Conservation (phyloP, 2,888 invertebrate genomes). For the Tholera decimalis region DNA sequence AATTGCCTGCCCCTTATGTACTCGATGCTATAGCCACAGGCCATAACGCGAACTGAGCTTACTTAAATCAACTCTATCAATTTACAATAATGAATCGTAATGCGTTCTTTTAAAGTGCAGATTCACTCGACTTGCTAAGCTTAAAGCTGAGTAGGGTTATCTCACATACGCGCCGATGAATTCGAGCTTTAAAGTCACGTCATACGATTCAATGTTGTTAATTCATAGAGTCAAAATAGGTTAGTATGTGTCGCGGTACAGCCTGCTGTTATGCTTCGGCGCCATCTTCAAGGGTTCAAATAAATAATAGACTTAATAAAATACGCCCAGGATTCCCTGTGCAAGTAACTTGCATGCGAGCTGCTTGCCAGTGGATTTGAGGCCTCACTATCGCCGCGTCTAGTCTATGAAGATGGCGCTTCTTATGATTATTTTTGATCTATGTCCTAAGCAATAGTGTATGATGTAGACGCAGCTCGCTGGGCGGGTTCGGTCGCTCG, state of each 20-base stretch:
- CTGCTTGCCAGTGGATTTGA: too few relatives aligned
- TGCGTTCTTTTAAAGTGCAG: not conserved
- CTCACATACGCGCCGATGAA: not conserved
- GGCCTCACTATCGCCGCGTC: not conserved
- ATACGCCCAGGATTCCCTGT: too few relatives aligned
- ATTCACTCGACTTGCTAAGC: slow-evolving; percentile 1
- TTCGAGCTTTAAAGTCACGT: not conserved
- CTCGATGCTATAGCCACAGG: slow-evolving; percentile 6
- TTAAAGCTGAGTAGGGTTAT: slow-evolving; percentile 18
- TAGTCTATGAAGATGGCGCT: not conserved
- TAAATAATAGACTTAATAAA: too few relatives aligned
- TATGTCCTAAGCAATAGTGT: slow-evolving; percentile 10
- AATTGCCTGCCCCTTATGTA: slow-evolving; percentile 17
- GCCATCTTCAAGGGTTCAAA: not conserved
- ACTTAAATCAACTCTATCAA: not conserved
- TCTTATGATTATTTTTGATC: not conserved
- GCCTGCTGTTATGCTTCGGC: not conserved
- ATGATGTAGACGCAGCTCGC: slow-evolving; percentile 94
- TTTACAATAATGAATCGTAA: not conserved
- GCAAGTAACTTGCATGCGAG: too few relatives aligned
- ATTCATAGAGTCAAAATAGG: not conserved
- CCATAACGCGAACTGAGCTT: not conserved
- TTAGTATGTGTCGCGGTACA: not conserved
- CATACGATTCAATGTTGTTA: not conserved
- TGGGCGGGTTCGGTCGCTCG: slow-evolving; percentile 96